Evolutionary conservation across 2,113 vertebrate genomes (phyloP), one percentile per base, ranked within the genome.

Genomic region (Emydura subglobosa): DNA sequence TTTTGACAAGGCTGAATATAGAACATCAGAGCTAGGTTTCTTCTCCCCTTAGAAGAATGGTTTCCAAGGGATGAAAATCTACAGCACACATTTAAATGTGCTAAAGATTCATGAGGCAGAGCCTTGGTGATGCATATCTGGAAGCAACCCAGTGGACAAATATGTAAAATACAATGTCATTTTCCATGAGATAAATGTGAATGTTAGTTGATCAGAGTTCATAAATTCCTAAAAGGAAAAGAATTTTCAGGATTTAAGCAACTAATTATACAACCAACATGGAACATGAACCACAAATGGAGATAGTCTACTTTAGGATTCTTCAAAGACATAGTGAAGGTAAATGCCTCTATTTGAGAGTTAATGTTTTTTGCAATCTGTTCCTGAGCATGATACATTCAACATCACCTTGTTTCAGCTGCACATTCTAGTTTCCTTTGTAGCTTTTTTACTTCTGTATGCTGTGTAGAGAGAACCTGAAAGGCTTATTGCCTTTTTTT

Each of bases 31-130:
- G 91, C 19, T 51, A 96, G 81, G 61, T 94, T 88, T 94, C 81
- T 84, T 83, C 76, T 90, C 65, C 76, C 54, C 53, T 80, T 88
- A 1, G 34, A 91, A 93, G 74, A 94, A 53, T 10, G 42, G 49
- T 92, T 93, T 83, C n/a, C 27, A 87, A 17, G 19, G 68, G 83
- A 42, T 53, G n/a, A 94, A 94, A 93, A 97, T 95, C 96, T 97
- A 96, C 85, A 92, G 93, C 84, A 39, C 78, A 39, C 39, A 82
- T 86, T 91, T 82, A 82, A 65, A 91, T 72, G 72, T 72, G 29
- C 92, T 89, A 78, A 96, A 92, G 96, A 97, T 96, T 96, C 92
- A 96, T 94, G 90, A 94, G 91, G 83, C 93, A 57, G 39, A 91
- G 89, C 84, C 92, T 91, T 79, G 84, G 85, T 97, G 96, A 97